A percentile compares a stretch with the other conserved stretches of the same genome.
phyloP scores from a whole-genome alignment of 2,113 vertebrate genomes.

The Odocoileus hemionus region DNA sequence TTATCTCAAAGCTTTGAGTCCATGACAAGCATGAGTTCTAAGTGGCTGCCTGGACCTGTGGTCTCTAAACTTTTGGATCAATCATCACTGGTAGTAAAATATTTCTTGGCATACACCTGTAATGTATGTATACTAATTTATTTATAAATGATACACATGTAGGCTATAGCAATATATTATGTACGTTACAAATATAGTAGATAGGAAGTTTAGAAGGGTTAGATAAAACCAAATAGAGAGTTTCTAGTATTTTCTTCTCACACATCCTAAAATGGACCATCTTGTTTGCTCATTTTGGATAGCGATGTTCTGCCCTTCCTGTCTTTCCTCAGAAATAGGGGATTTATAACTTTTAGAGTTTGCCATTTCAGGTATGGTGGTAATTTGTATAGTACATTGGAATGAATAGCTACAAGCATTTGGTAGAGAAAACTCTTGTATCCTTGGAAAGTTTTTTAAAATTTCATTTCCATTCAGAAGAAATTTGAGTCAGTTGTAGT shows the following conservation, averaged over 20 bases:
- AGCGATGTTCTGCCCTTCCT: background rate
- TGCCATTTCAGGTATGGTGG: background rate
- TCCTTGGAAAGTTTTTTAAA: background rate
- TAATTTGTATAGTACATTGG: background rate
- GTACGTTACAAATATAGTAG: background rate
- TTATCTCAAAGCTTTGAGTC: background rate
- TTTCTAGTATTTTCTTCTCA: background rate
- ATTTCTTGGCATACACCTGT: background rate
- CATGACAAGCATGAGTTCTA: background rate
- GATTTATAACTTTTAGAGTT: background rate
- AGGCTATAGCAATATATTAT: background rate
- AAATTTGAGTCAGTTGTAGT: background rate
- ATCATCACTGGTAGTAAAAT: background rate
- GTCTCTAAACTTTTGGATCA: background rate
- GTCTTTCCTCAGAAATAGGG: background rate
- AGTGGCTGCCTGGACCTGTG: background rate
- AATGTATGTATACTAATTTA: background rate
- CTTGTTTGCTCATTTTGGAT: background rate
- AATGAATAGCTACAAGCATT: background rate
- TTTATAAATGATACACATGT: background rate
- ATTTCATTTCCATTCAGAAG: background rate
- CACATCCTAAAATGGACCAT: background rate
- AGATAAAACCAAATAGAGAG: background rate
- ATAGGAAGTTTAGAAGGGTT: background rate
- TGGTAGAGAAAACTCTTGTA: background rate